Evolutionary conservation across 2,797 vertebrate genomes (phyloP).

Genomic region (Oreochromis grahami): DNA sequence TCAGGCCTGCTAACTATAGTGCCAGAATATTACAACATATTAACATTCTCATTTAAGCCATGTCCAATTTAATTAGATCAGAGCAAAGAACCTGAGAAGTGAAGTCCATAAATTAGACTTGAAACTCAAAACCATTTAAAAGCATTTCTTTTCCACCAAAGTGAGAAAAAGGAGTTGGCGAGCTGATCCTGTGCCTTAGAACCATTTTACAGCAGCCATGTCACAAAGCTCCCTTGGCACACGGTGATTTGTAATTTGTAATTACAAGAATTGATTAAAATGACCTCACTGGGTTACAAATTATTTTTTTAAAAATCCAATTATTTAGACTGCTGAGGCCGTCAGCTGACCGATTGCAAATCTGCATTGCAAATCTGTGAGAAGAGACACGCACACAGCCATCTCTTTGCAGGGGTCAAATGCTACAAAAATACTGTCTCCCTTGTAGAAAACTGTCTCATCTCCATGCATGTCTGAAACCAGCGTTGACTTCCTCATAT

Average conservation of each 20-base stretch:
- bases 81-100: neutral
- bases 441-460: neutral
- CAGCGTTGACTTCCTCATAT: constrained; percentile 16
- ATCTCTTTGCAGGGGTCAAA: constrained; percentile 27
- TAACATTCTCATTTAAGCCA: constrained; percentile 6
- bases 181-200: constrained; percentile 15
- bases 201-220: constrained; percentile 31
- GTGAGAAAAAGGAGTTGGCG: neutral
- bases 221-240: constrained; percentile 52
- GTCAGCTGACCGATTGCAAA: constrained; percentile 62
- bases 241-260: constrained; percentile 72
- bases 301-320: constrained; percentile 51
- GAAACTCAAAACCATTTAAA: neutral
- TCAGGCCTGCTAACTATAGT: neutral
- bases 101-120: constrained; percentile 22
- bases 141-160: neutral
- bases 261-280: constrained; percentile 80
- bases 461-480: constrained; percentile 16
- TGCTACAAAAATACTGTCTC: constrained; percentile 26
- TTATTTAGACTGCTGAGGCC: constrained; percentile 61
- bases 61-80: constrained; percentile 32
- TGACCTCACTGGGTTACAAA: constrained; percentile 69
- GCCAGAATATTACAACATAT: neutral
- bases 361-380: constrained; percentile 46
- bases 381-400: neutral